Base-by-base conservation (phyloP, 2,113 vertebrate species). In the Crotalus helleri region DNA sequence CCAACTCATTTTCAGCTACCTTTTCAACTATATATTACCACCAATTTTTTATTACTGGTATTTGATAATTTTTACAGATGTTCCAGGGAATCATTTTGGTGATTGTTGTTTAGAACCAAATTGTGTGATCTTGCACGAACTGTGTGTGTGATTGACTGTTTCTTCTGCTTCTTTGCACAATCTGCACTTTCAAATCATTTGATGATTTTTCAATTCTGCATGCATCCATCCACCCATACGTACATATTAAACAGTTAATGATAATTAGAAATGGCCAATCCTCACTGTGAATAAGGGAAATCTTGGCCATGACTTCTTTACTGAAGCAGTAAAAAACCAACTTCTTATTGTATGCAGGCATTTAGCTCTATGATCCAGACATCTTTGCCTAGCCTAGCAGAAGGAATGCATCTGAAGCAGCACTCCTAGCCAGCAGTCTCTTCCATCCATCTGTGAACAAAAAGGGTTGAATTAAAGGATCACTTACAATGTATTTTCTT, bases 401-500 rank as follows among this genome's bases (percentile, higher is more conserved):
- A 92, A 93, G 8, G 15, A 92, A 92, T 17, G 88, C 26, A 51
- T 94, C 4, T 85, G 81, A 91, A 49, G 33, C 86, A 53, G n/a
- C 23, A 64, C 46, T 64, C 0, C 0, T 17, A 92, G 90, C 44
- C 87, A 89, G 6, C 8, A 94, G 33, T 64, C 93, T 33, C 64
- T 85, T 69, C 69, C 93, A 53, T 91, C 94, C 57, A 92, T 12
- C 9, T 87, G 57, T 90, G 93, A 94, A 93, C 57, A 96, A 2
- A n/a, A 91, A 90, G 69, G 17, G 4, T 29, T 55, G 90, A 94
- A 92, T 26, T 85, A 51, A 94, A 95, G 54, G 59, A 96, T 24
- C 23, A 46, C 26, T 94, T 95, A 94, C 91, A 94, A 93, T 69
- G 44, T 53, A 92, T 87, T 94, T 93, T 21, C 85, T n/a, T 90